phyloP scores from a whole-genome alignment of 2,113 vertebrate genomes.

The Ciconia boyciana region DNA sequence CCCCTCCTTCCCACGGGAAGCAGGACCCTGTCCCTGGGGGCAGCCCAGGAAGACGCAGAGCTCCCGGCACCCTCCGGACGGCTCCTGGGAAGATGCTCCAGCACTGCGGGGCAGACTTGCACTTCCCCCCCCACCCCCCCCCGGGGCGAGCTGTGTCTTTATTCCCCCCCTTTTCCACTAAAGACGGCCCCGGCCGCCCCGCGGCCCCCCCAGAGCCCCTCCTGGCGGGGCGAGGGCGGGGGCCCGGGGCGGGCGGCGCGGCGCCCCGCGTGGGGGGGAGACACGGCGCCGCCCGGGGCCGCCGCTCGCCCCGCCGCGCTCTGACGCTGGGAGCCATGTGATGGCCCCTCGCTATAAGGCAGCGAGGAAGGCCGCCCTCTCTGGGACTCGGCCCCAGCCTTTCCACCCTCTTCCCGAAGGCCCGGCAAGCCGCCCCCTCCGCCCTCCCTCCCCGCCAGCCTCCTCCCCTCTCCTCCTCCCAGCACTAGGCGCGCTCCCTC shows the following conservation, averaged over 20 bases:
- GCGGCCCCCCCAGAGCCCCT: not conserved
- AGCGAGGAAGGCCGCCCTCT: slow-evolving; percentile 72
- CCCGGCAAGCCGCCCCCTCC: not conserved
- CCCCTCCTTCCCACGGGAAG: not conserved
- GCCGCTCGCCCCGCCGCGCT: not conserved
- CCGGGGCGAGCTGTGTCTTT: not conserved
- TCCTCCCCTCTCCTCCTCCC: not conserved
- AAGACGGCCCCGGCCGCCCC: not conserved
- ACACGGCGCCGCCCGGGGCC: not conserved
- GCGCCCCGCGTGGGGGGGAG: not conserved
- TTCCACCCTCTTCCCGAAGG: not conserved
- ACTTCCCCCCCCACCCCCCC: no score
- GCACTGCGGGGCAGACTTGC: not conserved
- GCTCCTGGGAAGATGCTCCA: not conserved
- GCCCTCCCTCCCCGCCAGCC: not conserved
- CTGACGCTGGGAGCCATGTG: slow-evolving; percentile 88
- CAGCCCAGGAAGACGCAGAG: not conserved
- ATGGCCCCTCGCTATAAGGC: slow-evolving; percentile 79
- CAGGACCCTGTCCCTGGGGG: not conserved
- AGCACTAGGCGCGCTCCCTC: not conserved
- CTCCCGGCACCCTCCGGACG: not conserved
- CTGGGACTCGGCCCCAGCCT: slow-evolving; percentile 73
- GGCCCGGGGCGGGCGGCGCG: not conserved
- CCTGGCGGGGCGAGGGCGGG: not conserved
- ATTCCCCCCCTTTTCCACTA: not conserved